Percentiles rank a stretch among this genome's conserved stretches.
Evolutionary conservation across 1,140 invertebrate species (phyloP).

Genomic region (Saccostrea glomerata): DNA sequence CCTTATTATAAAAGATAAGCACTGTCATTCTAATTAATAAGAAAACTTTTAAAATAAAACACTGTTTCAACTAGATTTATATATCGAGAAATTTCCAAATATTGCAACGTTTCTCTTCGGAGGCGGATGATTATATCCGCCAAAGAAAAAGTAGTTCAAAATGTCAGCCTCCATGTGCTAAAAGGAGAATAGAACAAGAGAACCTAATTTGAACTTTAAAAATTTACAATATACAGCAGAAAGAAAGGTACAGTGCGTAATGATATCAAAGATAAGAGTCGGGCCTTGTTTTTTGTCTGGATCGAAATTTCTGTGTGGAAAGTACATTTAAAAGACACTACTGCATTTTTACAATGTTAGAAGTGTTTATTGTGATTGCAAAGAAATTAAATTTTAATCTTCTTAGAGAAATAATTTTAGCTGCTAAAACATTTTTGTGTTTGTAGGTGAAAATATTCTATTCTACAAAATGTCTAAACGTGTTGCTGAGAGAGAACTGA

Average conservation of each 20-base stretch:
- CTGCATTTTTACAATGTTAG: no score
- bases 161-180: slow-evolving; percentile 32
- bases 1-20: no score
- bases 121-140: slow-evolving; percentile 5
- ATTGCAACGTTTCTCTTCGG: no score
- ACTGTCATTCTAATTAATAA: no score
- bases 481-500: slow-evolving; percentile 87
- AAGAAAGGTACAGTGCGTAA: background rate
- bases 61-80: no score
- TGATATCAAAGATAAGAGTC: background rate
- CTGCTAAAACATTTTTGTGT: no score
- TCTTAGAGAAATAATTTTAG: background rate
- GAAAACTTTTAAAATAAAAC: no score
- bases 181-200: background rate
- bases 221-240: background rate
- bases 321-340: background rate
- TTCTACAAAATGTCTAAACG: slow-evolving; percentile 88
- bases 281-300: background rate
- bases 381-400: background rate
- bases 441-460: background rate
- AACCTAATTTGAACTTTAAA: background rate
- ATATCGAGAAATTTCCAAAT: no score
- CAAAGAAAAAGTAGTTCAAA: slow-evolving; percentile 24
- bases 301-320: background rate
- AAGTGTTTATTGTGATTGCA: no score